These are phyloP conservation scores for Argyrosomus regius DNA, from an alignment of 2,797 vertebrate species.

Conservation along the genomic window DNA sequence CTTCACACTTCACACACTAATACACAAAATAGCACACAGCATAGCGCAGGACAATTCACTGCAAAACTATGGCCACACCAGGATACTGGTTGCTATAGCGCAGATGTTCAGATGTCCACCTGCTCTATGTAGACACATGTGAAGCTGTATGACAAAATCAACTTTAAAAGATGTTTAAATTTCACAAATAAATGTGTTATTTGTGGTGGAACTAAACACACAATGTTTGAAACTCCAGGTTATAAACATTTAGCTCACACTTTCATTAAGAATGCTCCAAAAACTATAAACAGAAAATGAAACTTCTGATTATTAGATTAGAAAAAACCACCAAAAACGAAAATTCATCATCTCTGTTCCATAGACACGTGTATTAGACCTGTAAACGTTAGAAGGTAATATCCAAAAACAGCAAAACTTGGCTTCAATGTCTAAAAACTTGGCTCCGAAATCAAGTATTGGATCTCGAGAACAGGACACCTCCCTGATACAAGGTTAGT, in stretches of 20 bases:
- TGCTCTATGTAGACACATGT: constrained; percentile 3
- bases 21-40: constrained; percentile 26
- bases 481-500: background rate
- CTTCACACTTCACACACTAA: constrained; percentile 6
- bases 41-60: background rate
- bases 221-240: background rate
- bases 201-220: background rate
- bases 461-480: background rate
- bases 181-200: too few relatives aligned
- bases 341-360: background rate
- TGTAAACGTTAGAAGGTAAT: background rate
- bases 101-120: background rate
- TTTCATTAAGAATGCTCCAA: background rate
- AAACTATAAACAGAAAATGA: background rate
- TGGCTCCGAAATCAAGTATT: constrained; percentile 1
- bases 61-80: background rate
- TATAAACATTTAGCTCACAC: background rate
- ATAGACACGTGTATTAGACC: background rate
- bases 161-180: background rate
- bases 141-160: background rate
- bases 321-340: too few relatives aligned
- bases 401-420: constrained; percentile 3
- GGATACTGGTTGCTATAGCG: background rate
- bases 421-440: background rate
- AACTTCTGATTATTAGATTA: background rate